Evolutionary conservation across 1,140 invertebrate genomes (phyloP).

Genomic region (Caerostris darwini): DNA sequence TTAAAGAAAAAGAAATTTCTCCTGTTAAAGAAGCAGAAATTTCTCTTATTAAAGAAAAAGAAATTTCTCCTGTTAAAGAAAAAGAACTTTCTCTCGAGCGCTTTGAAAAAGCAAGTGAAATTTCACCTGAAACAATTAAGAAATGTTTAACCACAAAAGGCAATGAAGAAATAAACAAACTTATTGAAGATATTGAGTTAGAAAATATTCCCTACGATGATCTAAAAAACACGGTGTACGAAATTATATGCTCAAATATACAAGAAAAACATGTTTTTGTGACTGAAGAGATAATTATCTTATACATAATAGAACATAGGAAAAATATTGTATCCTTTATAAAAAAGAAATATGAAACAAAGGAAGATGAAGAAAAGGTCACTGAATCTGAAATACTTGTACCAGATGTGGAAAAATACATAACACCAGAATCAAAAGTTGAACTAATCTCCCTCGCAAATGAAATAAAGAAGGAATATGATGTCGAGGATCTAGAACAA

Average conservation of each 20-base stretch:
- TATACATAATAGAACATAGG: constrained; percentile 56
- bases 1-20: too few species aligned
- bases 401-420: constrained; percentile 56
- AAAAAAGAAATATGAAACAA: not conserved
- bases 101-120: not conserved
- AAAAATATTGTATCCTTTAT: constrained; percentile 8
- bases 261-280: not conserved
- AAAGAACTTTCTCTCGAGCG: not conserved
- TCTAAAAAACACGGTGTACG: not conserved
- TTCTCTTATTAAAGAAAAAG: not conserved
- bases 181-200: constrained; percentile 2
- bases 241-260: not conserved
- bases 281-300: constrained; percentile 10
- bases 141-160: not conserved
- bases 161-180: not conserved
- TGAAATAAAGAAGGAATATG: not conserved
- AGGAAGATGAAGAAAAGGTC: constrained; percentile 79
- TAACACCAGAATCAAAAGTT: not conserved
- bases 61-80: not conserved
- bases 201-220: not conserved
- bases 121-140: not conserved
- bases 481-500: not conserved
- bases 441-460: not conserved
- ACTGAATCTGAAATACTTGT: constrained; percentile 84
- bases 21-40: not conserved